These are phyloP conservation scores for Tauraco erythrolophus DNA, from an alignment of 2,113 vertebrate genomes.

Conservation along the genomic window DNA sequence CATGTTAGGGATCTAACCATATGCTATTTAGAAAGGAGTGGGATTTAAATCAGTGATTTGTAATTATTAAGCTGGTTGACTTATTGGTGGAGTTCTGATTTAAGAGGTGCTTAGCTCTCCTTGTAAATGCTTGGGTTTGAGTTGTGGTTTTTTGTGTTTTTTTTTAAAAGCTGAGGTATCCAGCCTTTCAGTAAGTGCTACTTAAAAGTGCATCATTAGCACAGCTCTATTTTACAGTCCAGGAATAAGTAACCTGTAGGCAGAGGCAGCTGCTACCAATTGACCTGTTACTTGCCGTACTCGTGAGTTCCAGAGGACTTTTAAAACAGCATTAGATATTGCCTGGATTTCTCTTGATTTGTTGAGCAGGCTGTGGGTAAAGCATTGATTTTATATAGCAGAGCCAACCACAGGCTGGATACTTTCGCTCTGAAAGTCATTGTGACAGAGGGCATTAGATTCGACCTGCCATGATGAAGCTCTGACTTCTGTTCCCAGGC, in stretches of 20 bases:
- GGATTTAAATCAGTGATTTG: background rate
- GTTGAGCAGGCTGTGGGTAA: background rate
- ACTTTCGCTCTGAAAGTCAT: slow-evolving; percentile 4
- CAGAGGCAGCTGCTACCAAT: background rate
- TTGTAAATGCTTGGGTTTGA: background rate
- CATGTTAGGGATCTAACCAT: background rate
- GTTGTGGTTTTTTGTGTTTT: background rate
- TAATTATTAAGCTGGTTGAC: background rate
- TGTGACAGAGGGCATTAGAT: slow-evolving; percentile 37
- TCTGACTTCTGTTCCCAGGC: slow-evolving; percentile 26
- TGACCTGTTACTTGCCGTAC: background rate
- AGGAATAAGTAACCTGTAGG: background rate
- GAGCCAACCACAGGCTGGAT: background rate
- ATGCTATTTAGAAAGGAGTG: background rate
- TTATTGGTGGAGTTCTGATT: background rate
- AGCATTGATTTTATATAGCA: slow-evolving; percentile 2
- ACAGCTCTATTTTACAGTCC: background rate
- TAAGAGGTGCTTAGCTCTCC: background rate
- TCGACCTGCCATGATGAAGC: slow-evolving; percentile 12
- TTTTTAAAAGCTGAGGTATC: background rate
- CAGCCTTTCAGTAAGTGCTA: background rate
- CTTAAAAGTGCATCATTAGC: background rate
- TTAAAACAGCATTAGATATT: background rate
- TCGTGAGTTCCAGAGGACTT: background rate
- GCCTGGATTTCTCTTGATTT: slow-evolving; percentile 1